phyloP scores from a whole-genome alignment of 2,888 invertebrate species.

The Thumatha senex region DNA sequence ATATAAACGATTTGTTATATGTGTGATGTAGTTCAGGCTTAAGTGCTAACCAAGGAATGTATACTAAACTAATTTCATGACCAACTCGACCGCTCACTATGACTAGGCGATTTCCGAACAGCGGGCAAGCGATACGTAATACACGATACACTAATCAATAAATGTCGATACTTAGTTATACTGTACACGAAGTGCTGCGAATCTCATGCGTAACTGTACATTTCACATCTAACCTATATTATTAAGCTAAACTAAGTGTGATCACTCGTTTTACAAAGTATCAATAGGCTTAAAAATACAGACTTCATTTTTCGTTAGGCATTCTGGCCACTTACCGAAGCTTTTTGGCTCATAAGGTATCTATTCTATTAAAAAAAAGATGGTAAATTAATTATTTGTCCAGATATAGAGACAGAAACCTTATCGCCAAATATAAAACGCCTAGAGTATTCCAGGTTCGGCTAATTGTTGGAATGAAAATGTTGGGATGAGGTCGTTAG shows the following conservation, averaged over 20 bases:
- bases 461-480: too few species aligned
- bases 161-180: constrained; percentile 24
- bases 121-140: constrained; percentile 54
- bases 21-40: constrained; percentile 23
- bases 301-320: neutral
- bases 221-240: constrained; percentile 47
- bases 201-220: constrained; percentile 84
- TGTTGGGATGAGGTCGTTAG: too few species aligned
- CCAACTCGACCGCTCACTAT: constrained; percentile 59
- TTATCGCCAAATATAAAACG: too few species aligned
- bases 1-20: constrained; percentile 17
- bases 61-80: constrained; percentile 30
- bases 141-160: constrained; percentile 37
- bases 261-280: constrained; percentile 16
- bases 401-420: too few species aligned
- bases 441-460: too few species aligned
- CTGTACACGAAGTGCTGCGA: constrained; percentile 61
- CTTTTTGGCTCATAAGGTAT: too few species aligned
- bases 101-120: constrained; percentile 72
- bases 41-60: constrained; percentile 36
- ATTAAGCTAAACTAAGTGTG: constrained; percentile 32
- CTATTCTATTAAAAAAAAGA: too few species aligned
- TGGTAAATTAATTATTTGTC: too few species aligned
- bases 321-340: neutral
- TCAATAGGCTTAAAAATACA: too few species aligned